A percentile compares a stretch with the other conserved stretches of the same genome.
These are phyloP conservation scores for Pseudochirops cupreus DNA, from an alignment of 2,797 vertebrate genomes.

Conservation along the genomic window DNA sequence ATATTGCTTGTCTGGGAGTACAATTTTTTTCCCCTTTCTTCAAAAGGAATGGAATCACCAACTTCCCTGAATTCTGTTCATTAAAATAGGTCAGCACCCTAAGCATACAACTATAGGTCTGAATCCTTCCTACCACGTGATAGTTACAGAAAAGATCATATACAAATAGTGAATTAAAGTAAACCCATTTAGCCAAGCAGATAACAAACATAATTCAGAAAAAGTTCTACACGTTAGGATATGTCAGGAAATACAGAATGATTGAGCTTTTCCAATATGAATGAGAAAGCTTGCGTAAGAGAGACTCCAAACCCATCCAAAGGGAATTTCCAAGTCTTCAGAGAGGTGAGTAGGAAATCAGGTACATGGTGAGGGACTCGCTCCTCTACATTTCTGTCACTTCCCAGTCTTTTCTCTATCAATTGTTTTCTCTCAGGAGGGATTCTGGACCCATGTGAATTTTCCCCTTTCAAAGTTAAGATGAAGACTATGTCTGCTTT, in stretches of 20 bases:
- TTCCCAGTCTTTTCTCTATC: neutral
- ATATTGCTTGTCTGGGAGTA: neutral
- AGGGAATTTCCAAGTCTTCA: neutral
- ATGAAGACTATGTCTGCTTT: neutral
- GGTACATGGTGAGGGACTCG: neutral
- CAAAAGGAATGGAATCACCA: neutral
- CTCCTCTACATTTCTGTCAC: too few relatives aligned
- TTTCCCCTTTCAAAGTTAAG: neutral
- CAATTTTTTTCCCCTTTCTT: neutral
- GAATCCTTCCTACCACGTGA: neutral
- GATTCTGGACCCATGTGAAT: neutral
- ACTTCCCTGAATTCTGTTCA: neutral
- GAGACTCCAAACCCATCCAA: neutral
- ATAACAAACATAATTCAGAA: neutral
- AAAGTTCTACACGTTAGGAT: neutral
- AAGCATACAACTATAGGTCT: neutral
- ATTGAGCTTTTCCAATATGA: neutral
- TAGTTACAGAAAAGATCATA: neutral
- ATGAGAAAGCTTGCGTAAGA: neutral
- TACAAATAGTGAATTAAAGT: neutral
- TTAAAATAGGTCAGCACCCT: neutral
- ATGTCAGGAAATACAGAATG: neutral
- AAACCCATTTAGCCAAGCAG: neutral
- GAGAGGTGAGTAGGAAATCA: neutral
- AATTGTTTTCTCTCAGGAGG: neutral